Evolutionary conservation across 1,140 invertebrate genomes (phyloP).

Genomic region (Solen grandis): DNA sequence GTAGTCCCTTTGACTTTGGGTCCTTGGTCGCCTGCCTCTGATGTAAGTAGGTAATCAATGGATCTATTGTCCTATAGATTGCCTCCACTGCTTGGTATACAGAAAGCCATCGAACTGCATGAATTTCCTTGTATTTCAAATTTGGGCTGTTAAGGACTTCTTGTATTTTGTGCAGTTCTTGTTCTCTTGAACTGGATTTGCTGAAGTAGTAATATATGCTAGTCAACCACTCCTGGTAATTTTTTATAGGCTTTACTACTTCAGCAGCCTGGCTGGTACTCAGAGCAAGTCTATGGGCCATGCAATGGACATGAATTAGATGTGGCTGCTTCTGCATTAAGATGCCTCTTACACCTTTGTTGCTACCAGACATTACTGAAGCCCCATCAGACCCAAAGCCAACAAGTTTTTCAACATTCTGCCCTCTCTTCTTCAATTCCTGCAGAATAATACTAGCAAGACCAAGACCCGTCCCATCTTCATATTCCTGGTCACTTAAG

Average conservation of each 20-base stretch:
- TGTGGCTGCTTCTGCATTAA: neutral
- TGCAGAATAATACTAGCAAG: neutral
- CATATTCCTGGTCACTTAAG: too few species aligned
- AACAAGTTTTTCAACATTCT: too few species aligned
- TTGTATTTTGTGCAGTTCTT: neutral
- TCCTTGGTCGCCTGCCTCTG: neutral
- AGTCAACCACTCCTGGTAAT: neutral
- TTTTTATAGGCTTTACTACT: neutral
- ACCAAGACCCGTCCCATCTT: conserved; percentile 5
- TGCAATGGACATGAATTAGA: conserved; percentile 13
- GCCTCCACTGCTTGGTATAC: too few species aligned
- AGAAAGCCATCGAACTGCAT: neutral
- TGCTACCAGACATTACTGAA: neutral
- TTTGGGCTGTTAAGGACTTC: neutral
- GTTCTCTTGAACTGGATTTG: neutral
- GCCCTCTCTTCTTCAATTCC: neutral
- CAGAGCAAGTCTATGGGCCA: too few species aligned
- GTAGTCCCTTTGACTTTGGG: neutral
- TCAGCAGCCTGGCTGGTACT: too few species aligned
- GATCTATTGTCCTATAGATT: too few species aligned
- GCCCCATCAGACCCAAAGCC: conserved; percentile 11
- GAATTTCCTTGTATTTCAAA: neutral
- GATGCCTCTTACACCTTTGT: conserved; percentile 2
- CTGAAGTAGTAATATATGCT: neutral
- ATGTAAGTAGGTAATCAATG: too few species aligned